Evolutionary conservation across 23 tunicate species (phyloP).

Genomic region (Phallusia fumigata): DNA sequence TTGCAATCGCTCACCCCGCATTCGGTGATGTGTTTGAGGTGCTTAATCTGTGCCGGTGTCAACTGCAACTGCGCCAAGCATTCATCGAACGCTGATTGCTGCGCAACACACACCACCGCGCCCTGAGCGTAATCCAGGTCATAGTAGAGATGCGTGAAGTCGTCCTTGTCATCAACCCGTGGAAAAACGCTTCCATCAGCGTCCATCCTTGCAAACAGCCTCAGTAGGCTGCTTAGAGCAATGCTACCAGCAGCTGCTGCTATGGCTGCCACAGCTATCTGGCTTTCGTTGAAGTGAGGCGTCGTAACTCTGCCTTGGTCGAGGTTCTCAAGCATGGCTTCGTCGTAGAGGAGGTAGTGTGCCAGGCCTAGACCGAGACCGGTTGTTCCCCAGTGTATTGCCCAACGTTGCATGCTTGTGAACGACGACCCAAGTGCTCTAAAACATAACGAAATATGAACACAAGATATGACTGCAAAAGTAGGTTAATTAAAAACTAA

Average conservation of each 20-base stretch:
- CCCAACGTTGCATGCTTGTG: constrained; percentile 52
- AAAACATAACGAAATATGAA: too few relatives aligned
- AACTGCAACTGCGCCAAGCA: constrained; percentile 39
- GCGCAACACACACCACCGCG: constrained; percentile 56
- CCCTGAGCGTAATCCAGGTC: constrained; percentile 50
- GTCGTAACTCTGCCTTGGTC: background rate
- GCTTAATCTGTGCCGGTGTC: constrained; percentile 43
- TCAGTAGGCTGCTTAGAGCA: constrained; percentile 24
- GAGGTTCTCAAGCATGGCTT: constrained; percentile 18
- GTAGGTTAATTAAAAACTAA: too few relatives aligned
- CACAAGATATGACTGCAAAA: too few relatives aligned
- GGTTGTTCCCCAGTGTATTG: constrained; percentile 52
- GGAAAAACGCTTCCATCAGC: constrained; percentile 40
- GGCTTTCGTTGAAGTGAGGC: constrained; percentile 26
- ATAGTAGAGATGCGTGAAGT: constrained; percentile 59
- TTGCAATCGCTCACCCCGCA: constrained; percentile 43
- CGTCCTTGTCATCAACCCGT: constrained; percentile 79
- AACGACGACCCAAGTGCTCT: constrained; percentile 77
- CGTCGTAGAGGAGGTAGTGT: constrained; percentile 60
- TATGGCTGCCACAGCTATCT: constrained; percentile 47
- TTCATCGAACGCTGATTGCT: constrained; percentile 17
- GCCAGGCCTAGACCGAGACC: constrained; percentile 32
- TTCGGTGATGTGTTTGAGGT: constrained; percentile 55
- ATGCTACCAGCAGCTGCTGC: constrained; percentile 37
- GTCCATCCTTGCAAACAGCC: background rate